These are phyloP conservation scores for Psittacara wagleri DNA, from an alignment of 2,113 vertebrate genomes.

Conservation along the genomic window DNA sequence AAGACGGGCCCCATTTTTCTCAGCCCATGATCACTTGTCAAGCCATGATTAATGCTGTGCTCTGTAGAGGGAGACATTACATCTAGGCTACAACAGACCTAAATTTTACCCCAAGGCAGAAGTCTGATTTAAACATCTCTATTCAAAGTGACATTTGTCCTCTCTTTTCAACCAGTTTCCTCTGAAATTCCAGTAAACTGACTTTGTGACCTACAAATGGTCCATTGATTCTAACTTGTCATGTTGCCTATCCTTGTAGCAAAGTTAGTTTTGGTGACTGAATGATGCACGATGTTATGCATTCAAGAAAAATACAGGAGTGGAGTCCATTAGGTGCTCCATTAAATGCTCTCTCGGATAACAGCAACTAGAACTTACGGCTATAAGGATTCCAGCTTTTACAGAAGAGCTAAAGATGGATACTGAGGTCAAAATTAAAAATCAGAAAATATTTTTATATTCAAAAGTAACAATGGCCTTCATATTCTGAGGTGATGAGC, in stretches of 20 bases:
- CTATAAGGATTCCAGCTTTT: conserved; percentile 23
- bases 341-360: conserved; percentile 74
- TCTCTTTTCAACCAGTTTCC: conserved; percentile 84
- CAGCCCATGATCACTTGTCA: conserved; percentile 73
- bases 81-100: conserved; percentile 80
- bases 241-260: conserved; percentile 62
- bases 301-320: conserved; percentile 68
- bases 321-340: conserved; percentile 84
- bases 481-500: conserved; percentile 13
- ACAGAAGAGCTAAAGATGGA: conserved; percentile 14
- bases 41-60: conserved; percentile 80
- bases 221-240: conserved; percentile 75
- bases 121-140: conserved; percentile 87
- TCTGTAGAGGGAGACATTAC: conserved; percentile 82
- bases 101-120: conserved; percentile 84
- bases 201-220: conserved; percentile 83
- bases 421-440: conserved; percentile 27
- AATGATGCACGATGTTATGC: conserved; percentile 75
- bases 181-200: conserved; percentile 85
- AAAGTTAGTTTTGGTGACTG: conserved; percentile 68
- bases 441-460: conserved; percentile 14
- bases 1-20: conserved; percentile 72
- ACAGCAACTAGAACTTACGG: conserved; percentile 9
- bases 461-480: conserved; percentile 29
- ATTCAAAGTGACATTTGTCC: conserved; percentile 86